A percentile compares a stretch with the other conserved stretches of the same genome.
These are phyloP conservation scores for Drosophila leontia DNA, from an alignment of 1,140 invertebrate genomes.

Conservation along the genomic window DNA sequence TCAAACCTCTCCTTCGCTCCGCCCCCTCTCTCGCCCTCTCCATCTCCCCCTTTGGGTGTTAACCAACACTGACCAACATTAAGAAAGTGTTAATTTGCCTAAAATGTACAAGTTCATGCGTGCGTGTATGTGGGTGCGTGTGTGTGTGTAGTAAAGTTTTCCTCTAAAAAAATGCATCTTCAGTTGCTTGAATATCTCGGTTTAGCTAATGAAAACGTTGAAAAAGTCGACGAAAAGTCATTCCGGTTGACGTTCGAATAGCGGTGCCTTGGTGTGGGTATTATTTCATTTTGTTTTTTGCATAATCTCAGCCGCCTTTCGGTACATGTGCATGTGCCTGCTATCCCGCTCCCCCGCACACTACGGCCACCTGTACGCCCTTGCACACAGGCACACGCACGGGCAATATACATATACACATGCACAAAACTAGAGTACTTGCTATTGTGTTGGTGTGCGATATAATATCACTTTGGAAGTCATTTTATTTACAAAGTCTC, in stretches of 20 bases:
- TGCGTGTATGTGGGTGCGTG: conserved; percentile 4
- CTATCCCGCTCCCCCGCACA: conserved; percentile 57
- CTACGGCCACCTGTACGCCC: conserved; percentile 80
- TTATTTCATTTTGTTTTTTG: conserved; percentile 52
- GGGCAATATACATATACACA: conserved; percentile 5
- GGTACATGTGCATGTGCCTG: conserved; percentile 65
- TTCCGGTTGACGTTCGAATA: conserved; percentile 3
- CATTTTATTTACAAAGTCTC: conserved; percentile 43
- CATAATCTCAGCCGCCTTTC: conserved; percentile 68
- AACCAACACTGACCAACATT: conserved; percentile 47
- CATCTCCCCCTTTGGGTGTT: conserved; percentile 18
- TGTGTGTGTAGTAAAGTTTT: conserved; percentile 38
- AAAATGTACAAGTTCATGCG: conserved; percentile 52
- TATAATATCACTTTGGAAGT: conserved; percentile 46
- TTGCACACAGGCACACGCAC: conserved; percentile 56
- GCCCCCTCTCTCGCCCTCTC: background rate
- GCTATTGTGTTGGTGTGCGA: conserved; percentile 31
- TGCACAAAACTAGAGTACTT: conserved; percentile 41
- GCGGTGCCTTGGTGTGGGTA: background rate
- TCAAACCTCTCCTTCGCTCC: conserved; percentile 1
- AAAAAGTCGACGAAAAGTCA: background rate
- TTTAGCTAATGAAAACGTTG: conserved; percentile 11
- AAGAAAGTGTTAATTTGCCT: conserved; percentile 70
- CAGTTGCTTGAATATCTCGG: background rate
- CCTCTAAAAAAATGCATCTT: conserved; percentile 27